These are phyloP conservation scores for Stenchaetothrips biformis DNA, from an alignment of 2,888 invertebrate species.

Conservation along the genomic window DNA sequence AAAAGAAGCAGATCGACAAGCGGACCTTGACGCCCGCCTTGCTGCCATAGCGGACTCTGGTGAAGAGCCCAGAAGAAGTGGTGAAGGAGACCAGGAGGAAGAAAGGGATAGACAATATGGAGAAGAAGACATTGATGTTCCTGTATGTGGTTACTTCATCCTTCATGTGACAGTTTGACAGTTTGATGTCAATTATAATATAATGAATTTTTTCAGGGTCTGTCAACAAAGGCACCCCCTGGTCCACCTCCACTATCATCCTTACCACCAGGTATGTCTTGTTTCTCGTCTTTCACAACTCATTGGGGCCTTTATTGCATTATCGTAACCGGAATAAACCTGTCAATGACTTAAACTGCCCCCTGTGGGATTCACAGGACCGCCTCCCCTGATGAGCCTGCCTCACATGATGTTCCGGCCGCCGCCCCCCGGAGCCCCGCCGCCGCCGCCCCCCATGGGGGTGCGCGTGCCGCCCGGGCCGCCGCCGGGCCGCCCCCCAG, in stretches of 20 bases:
- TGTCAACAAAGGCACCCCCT: conserved; percentile 30
- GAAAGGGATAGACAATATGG: conserved; percentile 29
- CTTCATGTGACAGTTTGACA: not conserved
- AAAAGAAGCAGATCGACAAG: conserved; percentile 61
- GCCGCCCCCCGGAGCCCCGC: conserved; percentile 49
- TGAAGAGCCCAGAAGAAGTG: conserved; percentile 14
- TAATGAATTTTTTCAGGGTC: not conserved
- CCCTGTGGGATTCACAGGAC: conserved; percentile 43
- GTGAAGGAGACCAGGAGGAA: conserved; percentile 35
- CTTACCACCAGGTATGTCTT: conserved; percentile 37
- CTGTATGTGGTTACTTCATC: not conserved
- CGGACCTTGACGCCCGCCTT: conserved; percentile 55
- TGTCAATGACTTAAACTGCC: not conserved
- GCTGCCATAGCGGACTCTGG: conserved; percentile 42
- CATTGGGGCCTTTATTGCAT: conserved; percentile 1
- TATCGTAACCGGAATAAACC: not conserved
- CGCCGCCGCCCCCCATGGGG: conserved; percentile 44
- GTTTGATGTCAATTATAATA: not conserved
- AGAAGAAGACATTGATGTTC: not conserved
- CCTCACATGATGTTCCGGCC: conserved; percentile 55
- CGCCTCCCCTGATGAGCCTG: conserved; percentile 44
- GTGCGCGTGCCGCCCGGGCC: conserved; percentile 52
- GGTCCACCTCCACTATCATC: conserved; percentile 34
- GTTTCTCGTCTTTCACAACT: not conserved
- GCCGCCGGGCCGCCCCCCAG: conserved; percentile 49